A percentile compares a stretch with the other conserved stretches of the same genome.
phyloP scores from a whole-genome alignment of 1,140 invertebrate species.

The Procambarus clarkii region DNA sequence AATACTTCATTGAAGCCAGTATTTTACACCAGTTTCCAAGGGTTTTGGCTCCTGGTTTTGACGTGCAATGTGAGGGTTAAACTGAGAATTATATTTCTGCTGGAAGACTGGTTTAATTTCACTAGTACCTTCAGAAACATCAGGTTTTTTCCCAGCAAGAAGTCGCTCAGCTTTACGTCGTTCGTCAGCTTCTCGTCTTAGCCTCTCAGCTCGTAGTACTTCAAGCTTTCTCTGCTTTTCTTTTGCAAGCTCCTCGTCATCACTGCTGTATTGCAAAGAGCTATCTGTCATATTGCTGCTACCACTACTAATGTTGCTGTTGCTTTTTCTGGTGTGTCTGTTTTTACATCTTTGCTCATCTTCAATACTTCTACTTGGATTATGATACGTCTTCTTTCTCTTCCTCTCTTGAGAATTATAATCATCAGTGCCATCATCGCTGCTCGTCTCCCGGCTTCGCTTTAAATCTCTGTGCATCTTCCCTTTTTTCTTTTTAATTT shows the following conservation, averaged over 20 bases:
- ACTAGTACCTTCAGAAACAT: background rate
- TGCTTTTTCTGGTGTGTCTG: conserved; percentile 36
- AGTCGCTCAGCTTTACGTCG: conserved; percentile 83
- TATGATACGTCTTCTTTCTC: conserved; percentile 10
- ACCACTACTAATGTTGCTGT: conserved; percentile 17
- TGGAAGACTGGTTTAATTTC: conserved; percentile 72
- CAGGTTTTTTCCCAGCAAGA: conserved; percentile 80
- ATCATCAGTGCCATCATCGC: conserved; percentile 22
- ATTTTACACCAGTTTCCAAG: conserved; percentile 59
- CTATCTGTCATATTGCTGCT: background rate
- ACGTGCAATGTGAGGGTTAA: conserved; percentile 90
- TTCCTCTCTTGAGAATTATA: conserved; percentile 7
- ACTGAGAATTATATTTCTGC: conserved; percentile 94
- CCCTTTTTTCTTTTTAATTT: background rate
- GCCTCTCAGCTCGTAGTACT: conserved; percentile 85
- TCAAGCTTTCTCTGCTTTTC: conserved; percentile 80
- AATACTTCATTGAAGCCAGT: conserved; percentile 51
- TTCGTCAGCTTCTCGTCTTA: conserved; percentile 88
- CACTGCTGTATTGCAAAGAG: conserved; percentile 14
- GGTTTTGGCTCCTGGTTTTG: conserved; percentile 79
- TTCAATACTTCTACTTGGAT: background rate
- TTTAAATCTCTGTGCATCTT: conserved; percentile 70
- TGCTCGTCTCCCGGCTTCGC: background rate
- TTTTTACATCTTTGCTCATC: conserved; percentile 1
- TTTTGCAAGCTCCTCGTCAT: conserved; percentile 32